Evolutionary conservation across 2,888 invertebrate genomes (phyloP), one percentile per base, ranked within the genome.

Genomic region (Agriopis leucophaearia): DNA sequence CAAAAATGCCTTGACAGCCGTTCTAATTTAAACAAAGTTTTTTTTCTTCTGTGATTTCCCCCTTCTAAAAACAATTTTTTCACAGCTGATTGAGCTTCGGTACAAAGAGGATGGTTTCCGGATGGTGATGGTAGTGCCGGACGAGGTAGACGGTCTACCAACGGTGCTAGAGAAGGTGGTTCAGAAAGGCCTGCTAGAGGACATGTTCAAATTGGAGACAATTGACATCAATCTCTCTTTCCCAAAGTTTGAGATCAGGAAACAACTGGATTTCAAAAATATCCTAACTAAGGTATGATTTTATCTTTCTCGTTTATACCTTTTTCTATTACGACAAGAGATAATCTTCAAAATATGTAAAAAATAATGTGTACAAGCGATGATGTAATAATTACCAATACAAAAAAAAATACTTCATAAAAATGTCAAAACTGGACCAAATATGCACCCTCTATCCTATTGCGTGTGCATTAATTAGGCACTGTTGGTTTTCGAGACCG

Each of bases 81-180:
- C 65, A 9, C 78, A 88, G 88, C 60, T 88, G 79, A 62, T 88
- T 12, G 88, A 88, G 66, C 78, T 88, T 9, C 88, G 88, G 0
- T 88, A 88, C 78, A 80, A 87, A 73, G 88, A 88, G 62, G 38
- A 3, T 0, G 81, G 82, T 5, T 88, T 88, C 81, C 88, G 88
- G 10, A 88, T 88, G 87, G 78, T 88, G 7, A 68, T 88, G 0
- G 79, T 87, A 2, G 78, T 88, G 7, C 88, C 89, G 0, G 70
- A 87, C 52, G 78, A 84, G 55, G 58, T 85, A 0, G 83, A 88
- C 42, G 88, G 88, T 44, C 81, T 88, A 0, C 65, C 78, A 0
- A 63, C 76, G 0, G 79, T 87, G 15, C 55, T 88, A 48, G 78
- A 84, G 58, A 88, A 88, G 68, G 81, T 80, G 1, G 66, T 81